A percentile compares a stretch with the other conserved stretches of the same genome.
These are phyloP conservation scores for Tipula helvola DNA, from an alignment of 2,888 invertebrate genomes.

Conservation along the genomic window DNA sequence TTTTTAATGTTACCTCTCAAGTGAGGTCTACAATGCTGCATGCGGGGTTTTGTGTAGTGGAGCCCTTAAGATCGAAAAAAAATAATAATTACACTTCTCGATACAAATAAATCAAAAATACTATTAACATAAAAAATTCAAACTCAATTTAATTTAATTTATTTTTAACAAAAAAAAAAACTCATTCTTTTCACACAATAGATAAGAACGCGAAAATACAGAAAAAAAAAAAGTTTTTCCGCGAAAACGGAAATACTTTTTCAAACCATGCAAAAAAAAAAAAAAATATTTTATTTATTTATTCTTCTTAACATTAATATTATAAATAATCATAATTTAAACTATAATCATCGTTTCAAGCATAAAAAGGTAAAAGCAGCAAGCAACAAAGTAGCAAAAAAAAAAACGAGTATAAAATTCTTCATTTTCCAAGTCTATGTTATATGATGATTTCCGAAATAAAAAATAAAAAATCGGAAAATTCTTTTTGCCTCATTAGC, in stretches of 20 bases:
- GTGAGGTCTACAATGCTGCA: neutral
- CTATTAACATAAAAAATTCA: neutral
- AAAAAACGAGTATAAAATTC: neutral
- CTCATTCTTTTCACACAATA: neutral
- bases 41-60: neutral
- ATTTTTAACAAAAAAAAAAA: neutral
- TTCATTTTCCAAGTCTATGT: neutral
- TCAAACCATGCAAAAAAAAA: neutral
- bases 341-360: neutral
- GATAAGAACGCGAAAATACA: neutral
- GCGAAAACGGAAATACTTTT: neutral
- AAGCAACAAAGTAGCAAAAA: neutral
- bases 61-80: neutral
- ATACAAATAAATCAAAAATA: neutral
- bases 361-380: neutral
- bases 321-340: neutral
- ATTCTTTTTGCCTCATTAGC: slow-evolving; percentile 10
- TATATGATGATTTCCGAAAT: slow-evolving; percentile 7
- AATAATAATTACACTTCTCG: neutral
- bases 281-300: neutral
- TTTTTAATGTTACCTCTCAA: neutral
- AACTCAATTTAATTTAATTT: neutral
- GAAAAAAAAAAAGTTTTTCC: neutral
- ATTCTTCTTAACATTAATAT: neutral
- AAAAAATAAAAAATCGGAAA: neutral